These are phyloP conservation scores for Drosophila sp. DNA, from an alignment of 1,140 invertebrate species.

Conservation along the genomic window DNA sequence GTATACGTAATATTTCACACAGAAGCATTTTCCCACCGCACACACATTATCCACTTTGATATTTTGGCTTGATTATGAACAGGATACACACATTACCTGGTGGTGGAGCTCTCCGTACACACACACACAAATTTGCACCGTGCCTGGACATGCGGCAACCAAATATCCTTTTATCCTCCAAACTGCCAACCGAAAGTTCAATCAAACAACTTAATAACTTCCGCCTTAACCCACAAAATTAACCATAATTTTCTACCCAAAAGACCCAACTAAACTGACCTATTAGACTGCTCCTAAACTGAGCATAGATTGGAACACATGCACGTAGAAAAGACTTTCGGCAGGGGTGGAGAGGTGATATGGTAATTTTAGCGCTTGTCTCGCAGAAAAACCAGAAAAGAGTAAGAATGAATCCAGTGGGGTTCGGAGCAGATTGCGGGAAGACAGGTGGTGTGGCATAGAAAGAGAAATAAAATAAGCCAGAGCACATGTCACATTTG, in stretches of 20 bases:
- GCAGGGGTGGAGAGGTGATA: conserved; percentile 43
- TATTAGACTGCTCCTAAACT: conserved; percentile 34
- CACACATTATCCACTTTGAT: background rate
- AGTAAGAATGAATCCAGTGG: conserved; percentile 8
- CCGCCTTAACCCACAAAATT: conserved; percentile 67
- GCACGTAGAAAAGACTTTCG: conserved; percentile 30
- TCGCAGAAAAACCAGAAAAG: conserved; percentile 44
- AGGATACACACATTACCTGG: conserved; percentile 16
- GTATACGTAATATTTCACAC: background rate
- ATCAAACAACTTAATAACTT: conserved; percentile 76
- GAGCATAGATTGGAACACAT: background rate
- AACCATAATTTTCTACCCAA: conserved; percentile 60
- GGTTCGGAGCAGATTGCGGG: background rate
- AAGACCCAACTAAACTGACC: conserved; percentile 57
- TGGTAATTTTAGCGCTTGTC: conserved; percentile 75
- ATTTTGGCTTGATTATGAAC: conserved; percentile 1
- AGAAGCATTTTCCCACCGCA: background rate
- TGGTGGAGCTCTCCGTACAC: background rate
- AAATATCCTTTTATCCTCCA: conserved; percentile 38
- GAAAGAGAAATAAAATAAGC: conserved; percentile 62
- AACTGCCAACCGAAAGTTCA: conserved; percentile 51
- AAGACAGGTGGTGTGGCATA: conserved; percentile 29
- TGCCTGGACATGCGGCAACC: background rate
- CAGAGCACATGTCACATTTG: conserved; percentile 74
- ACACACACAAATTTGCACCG: conserved; percentile 29